phyloP scores from a whole-genome alignment of 2,888 invertebrate genomes.

The Agriopis aurantiaria region DNA sequence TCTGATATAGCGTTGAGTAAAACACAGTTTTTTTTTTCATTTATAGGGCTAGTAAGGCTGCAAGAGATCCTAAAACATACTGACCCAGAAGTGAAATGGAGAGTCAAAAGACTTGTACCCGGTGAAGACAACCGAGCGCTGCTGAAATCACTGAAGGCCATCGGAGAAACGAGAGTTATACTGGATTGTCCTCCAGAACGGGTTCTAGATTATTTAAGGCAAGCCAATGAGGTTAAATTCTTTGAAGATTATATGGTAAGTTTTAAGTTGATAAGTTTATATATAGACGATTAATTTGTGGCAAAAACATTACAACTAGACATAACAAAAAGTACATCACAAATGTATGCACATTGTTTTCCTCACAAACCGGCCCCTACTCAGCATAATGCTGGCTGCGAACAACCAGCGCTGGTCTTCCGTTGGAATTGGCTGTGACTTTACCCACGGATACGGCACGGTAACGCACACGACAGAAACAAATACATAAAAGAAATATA shows the following conservation, averaged over 20 bases:
- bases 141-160: slow-evolving; percentile 90
- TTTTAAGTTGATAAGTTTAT: background rate
- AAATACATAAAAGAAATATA: too few species aligned
- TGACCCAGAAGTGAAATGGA: slow-evolving; percentile 88
- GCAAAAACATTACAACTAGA: too few species aligned
- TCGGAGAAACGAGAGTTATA: slow-evolving; percentile 90
- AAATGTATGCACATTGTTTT: too few species aligned
- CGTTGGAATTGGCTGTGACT: too few species aligned
- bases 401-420: too few species aligned
- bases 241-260: slow-evolving; percentile 92
- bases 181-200: slow-evolving; percentile 91
- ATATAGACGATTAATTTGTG: background rate
- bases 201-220: slow-evolving; percentile 88
- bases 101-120: slow-evolving; percentile 88
- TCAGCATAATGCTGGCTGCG: too few species aligned
- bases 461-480: too few species aligned
- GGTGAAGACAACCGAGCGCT: slow-evolving; percentile 88
- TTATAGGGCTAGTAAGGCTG: slow-evolving; percentile 89
- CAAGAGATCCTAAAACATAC: slow-evolving; percentile 93
- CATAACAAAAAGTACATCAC: too few species aligned
- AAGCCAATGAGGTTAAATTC: slow-evolving; percentile 94
- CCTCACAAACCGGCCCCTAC: too few species aligned
- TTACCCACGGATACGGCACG: too few species aligned
- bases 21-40: background rate
- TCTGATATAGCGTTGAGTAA: too few species aligned